Percentiles rank a stretch among this genome's conserved stretches.
Conservation (phyloP, 2,113 vertebrate genomes). For the Nansenia antarctica region DNA sequence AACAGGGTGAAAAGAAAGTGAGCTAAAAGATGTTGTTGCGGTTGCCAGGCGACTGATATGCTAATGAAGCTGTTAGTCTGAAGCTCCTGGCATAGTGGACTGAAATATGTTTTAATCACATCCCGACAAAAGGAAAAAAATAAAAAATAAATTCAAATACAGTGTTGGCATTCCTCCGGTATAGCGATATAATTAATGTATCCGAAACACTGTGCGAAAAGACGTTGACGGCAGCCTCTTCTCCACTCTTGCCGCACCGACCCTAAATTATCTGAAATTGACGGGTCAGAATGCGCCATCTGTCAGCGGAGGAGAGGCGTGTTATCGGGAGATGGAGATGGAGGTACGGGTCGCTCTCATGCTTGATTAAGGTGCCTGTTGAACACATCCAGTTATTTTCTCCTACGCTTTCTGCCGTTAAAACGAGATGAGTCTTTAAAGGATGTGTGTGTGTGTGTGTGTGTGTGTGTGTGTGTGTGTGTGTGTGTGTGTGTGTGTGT, state of each 20-base stretch:
- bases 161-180: too few relatives aligned
- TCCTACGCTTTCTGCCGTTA: background rate
- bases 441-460: too few relatives aligned
- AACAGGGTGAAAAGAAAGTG: constrained; percentile 11
- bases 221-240: constrained; percentile 18
- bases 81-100: constrained; percentile 63
- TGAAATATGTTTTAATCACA: constrained; percentile 54
- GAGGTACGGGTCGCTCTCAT: background rate
- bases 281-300: constrained; percentile 7
- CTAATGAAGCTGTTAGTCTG: constrained; percentile 71
- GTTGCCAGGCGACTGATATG: constrained; percentile 78
- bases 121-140: constrained; percentile 24
- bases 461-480: too few relatives aligned
- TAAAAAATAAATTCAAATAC: too few relatives aligned
- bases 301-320: background rate
- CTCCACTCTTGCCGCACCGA: background rate
- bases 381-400: background rate
- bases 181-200: constrained; percentile 53
- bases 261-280: constrained; percentile 4
- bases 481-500: background rate
- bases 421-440: background rate
- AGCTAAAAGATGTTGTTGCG: constrained; percentile 58
- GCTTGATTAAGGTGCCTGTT: constrained; percentile 8
- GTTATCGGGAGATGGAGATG: background rate
- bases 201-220: constrained; percentile 12